Evolutionary conservation across 2,113 vertebrate genomes (phyloP), one percentile per base, ranked within the genome.

Genomic region (Asarcornis scutulata): DNA sequence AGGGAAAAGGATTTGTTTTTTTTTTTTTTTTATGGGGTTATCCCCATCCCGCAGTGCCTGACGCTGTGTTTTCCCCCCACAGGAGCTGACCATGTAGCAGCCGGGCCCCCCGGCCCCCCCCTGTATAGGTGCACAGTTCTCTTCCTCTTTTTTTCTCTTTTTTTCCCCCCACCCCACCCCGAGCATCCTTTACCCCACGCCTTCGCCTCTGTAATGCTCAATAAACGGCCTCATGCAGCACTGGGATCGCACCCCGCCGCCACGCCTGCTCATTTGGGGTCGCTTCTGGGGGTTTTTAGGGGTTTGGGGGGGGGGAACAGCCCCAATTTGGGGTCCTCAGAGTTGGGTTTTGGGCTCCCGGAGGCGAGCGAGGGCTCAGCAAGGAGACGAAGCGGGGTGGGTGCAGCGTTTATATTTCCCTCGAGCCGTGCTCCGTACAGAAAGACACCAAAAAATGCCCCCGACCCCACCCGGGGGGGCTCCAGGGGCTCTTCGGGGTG

Each of bases 41-140:
- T 4, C 36, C 62, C 27, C 62, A 29, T 20, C 17, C 36, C 8
- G 12, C 50, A 7, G 50, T 26, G 13, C 50, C 72, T 55, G 26
- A 90, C 18, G 6, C 62, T 55, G n/a, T 4, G 11, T 76, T 89
- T 69, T 84, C 55, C 22, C 87, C 81, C 84, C 11, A 0, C 97
- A 98, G 98, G 98, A 98, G 67, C 97, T 98, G 97, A 98, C 98
- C 12, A 98, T 98, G 98, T 98, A 98, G 98, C 94, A 2, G 68
- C 94, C 1, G 25, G 76, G 59, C 56, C 48, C 48, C 88, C 76
- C 5, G 63, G 52, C 60, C 44, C 75, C 89, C 89, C 89, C 89
- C 62, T 74, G 86, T 97, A 96, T 68, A 97, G 95, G 87, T 90
- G 94, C 95, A 96, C 97, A 95, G 96, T 89, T 36, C 36, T 36